Evolutionary conservation across 2,888 invertebrate genomes (phyloP), one percentile per base, ranked within the genome.

Genomic region (Gisinianus flammeolus): DNA sequence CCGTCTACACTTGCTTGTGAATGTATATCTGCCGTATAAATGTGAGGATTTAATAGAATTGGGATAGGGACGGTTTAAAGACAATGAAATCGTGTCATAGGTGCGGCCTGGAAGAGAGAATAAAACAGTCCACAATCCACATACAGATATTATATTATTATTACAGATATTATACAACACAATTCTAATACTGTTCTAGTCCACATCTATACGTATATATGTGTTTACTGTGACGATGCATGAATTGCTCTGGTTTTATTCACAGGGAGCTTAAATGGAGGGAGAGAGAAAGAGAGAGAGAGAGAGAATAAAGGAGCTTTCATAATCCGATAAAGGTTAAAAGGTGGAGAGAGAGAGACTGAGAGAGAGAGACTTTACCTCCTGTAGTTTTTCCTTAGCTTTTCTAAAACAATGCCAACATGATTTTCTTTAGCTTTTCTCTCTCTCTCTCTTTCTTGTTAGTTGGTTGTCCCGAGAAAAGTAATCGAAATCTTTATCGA

Each of bases 321-420:
- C 72, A 72, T 72, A 72, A 72, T 72, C 72, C 58, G 72, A 72
- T 72, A 72, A 72, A 72, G 72, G 56, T 72, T 72, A 72, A 58
- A 58, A 72, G 58, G 72, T 58, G 58, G 56, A 72, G 72, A 8
- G 24, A 58, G 56, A 58, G 58, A 71, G 71, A 71, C n/a, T 56
- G 28, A 4, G 8, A 28, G 58, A 3, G 58, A 58, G 58, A 71
- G 71, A 71, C 16, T 44, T 30, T 71, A 56, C 72, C 72, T 72
- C 72, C 72, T 22, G 58, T 54, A 33, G 72, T 31, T 68, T 66
- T 68, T 68, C 68, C 35, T 44, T 12, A 68, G 44, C 44, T 35
- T 44, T 31, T 68, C 68, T 35, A 68, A 68, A 68, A 68, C 68
- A 68, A 68, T 68, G 68, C 68, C n/a, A 35, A 67, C 67, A 67